Evolutionary conservation across 2,888 invertebrate genomes (phyloP), one percentile per base, ranked within the genome.

Genomic region (Coenonympha glycerion): DNA sequence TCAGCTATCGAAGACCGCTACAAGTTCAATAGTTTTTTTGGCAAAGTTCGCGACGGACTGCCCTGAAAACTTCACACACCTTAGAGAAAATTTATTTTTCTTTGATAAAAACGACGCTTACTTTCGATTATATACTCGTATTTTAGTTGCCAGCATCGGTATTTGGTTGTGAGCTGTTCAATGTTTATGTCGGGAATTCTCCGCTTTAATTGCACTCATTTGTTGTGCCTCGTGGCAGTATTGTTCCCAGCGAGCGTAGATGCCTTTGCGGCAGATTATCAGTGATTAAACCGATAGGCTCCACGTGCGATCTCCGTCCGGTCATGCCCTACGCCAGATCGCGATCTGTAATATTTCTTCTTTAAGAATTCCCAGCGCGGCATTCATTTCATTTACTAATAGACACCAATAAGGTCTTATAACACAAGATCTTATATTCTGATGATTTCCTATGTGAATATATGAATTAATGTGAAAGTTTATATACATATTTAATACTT

Each of bases 151-250:
- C 22, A 40, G 30, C 31, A 36, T 34, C n/a, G n/a, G 6, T 11
- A n/a, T 44, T 44, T 41, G 11, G 16, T 42, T 47, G 31, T 21
- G 30, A 36, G 26, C 28, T 47, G 39, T 39, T 52, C 46, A 49
- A 28, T 47, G 39, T 39, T 52, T 49, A 49, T 40, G 44, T 44
- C 18, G 31, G 34, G 39, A 40, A 36, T 55, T 71, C 70, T 72
- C 75, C 70, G 67, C 72, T 74, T 73, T 80, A 80, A 80, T 79
- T 81, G 69, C 64, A 62, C 61, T 75, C 71, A 74, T 80, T 79
- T 78, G 70, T 79, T 66, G 71, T 63, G 61, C 68, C 63, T 68
- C 62, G 65, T 61, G 72, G 69, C 68, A 66, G 78, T 67, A 80
- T 82, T 81, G 79, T 79, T 82, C 74, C 65, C 66, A 64, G 33